Evolutionary conservation across 2,888 invertebrate genomes (phyloP), one percentile per base, ranked within the genome.

Genomic region (Chromoteleia sp.): DNA sequence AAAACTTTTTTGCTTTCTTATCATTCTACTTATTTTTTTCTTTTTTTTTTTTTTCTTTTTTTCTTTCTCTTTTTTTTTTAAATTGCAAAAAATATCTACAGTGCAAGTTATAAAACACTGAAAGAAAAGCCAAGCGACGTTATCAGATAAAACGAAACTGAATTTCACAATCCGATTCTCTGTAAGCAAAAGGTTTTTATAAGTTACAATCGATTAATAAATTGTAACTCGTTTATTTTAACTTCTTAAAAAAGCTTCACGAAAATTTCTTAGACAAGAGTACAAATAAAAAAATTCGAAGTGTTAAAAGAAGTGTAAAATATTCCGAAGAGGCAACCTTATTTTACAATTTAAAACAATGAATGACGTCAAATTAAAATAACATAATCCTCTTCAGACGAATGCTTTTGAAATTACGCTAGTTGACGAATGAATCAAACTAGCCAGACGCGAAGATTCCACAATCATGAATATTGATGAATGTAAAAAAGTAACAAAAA

Each of bases 381-480:
- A 50, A 21, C 33, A 50, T 50, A 50, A 65, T 48, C 50, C 50
- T 25, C 8, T 33, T 17, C 50, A 65, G 65, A 65, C 65, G 36
- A 50, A 36, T 50, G 4, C 10, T 21, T 50, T 36, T 50, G 65
- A 65, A 65, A 65, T 65, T 65, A 50, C 65, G 15, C 50, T 50
- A 36, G 65, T 50, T 39, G 17, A 17, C 7, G 12, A 8, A 17
- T 36, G 29, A 48, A 33, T 48, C 29, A 10, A 43, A 21, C 15
- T 10, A 4, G 48, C 25, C 65, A 50, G 50, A 65, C 50, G 14
- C 65, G 21, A 50, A 50, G 36, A 65, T 65, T 50, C 30, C 30
- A 30, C 19, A 17, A 65, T 50, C 56, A 68, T 70, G 70, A 56
- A 70, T 70, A 70, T 58, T 58, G 15, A 70, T 70, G 58, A 70